These are phyloP conservation scores for Pongo abelii DNA, from an alignment of 2,113 vertebrate genomes.

Conservation along the genomic window DNA sequence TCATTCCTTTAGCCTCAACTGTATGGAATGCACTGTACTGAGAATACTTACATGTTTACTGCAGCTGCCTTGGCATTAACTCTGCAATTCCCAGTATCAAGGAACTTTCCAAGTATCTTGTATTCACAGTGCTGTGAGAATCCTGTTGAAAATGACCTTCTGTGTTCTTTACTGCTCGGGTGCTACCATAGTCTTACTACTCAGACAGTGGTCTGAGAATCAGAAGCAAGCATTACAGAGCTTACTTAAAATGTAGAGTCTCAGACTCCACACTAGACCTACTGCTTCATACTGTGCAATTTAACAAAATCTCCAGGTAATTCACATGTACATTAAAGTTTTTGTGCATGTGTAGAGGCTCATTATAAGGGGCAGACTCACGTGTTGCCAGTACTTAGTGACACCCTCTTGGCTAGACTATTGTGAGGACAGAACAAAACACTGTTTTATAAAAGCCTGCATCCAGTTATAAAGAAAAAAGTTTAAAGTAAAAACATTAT, in stretches of 20 bases:
- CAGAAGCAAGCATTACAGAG: not conserved
- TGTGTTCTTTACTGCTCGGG: not conserved
- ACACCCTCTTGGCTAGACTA: not conserved
- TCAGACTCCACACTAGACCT: not conserved
- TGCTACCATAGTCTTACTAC: not conserved
- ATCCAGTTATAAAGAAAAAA: not conserved
- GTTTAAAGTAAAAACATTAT: not conserved
- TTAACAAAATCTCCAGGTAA: not conserved
- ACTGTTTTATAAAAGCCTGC: not conserved
- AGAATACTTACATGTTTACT: not conserved
- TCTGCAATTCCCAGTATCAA: not conserved
- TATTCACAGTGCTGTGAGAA: not conserved
- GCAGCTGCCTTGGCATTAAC: constrained; percentile 28
- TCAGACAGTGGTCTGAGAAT: not conserved
- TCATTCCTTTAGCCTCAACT: not conserved
- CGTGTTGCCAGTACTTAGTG: not conserved
- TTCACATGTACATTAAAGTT: not conserved
- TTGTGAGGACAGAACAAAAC: not conserved
- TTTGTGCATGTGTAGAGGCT: not conserved
- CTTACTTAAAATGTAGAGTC: not conserved
- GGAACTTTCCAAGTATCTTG: constrained; percentile 1
- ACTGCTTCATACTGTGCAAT: not conserved
- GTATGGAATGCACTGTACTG: not conserved
- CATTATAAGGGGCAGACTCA: not conserved
- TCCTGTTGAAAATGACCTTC: not conserved